A percentile compares a stretch with the other conserved stretches of the same genome.
Conservation (phyloP, 2,797 vertebrate species). For the Muscicapa comitata region DNA sequence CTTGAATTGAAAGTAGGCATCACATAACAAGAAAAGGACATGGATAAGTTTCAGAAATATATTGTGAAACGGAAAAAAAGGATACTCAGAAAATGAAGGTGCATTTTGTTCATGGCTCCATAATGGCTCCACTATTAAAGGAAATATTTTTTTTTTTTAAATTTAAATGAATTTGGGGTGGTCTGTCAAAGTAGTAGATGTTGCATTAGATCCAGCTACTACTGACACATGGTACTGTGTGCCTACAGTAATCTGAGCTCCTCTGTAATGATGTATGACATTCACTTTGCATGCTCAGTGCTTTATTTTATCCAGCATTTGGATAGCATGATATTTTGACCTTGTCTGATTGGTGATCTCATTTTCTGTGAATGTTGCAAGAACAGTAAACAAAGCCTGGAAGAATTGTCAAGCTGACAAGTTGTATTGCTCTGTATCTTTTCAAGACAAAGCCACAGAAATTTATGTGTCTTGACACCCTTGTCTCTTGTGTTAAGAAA, state of each 20-base stretch:
- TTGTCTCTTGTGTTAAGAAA: conserved; percentile 30
- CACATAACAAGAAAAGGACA: not conserved
- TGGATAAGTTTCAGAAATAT: not conserved
- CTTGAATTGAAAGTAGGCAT: not conserved
- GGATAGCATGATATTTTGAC: conserved; percentile 23
- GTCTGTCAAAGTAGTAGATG: not conserved
- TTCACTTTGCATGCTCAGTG: not conserved
- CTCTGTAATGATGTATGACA: not conserved
- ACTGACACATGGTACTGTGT: not conserved
- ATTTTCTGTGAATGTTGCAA: not conserved
- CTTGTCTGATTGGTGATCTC: conserved; percentile 32
- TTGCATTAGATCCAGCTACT: not conserved
- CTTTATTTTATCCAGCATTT: conserved; percentile 4
- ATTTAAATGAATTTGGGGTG: not conserved
- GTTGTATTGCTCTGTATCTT: not conserved
- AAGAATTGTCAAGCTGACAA: conserved; percentile 38
- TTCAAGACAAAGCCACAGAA: conserved; percentile 11
- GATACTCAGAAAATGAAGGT: not conserved
- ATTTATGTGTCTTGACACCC: conserved; percentile 43
- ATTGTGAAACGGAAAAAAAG: not conserved
- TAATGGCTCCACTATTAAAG: not conserved
- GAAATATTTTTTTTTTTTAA: not conserved
- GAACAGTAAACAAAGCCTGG: conserved; percentile 16
- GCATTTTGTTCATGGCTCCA: not conserved
- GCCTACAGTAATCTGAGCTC: conserved; percentile 26